Base-by-base conservation (phyloP, 2,888 invertebrate genomes). In the Drosophila borealis region DNA sequence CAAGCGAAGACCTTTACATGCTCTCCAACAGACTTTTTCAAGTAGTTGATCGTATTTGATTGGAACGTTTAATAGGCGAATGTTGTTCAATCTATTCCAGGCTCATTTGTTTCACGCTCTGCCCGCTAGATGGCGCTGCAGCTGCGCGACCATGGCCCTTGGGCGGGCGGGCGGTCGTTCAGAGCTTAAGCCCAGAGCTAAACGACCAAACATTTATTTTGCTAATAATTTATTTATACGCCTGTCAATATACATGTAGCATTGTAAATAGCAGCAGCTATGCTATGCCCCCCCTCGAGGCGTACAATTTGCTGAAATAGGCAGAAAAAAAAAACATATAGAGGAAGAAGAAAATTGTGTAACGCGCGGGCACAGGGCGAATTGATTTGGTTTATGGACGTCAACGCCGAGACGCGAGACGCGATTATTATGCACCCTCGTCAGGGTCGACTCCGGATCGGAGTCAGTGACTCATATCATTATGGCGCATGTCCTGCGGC, bases 151-250 rank as follows among this genome's bases (percentile, higher is more conserved):
- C 25, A 2, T 8, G 6, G 1, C 6, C 25, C 25, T 25, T 6
- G n/a, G n/a, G 41, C 17, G 19, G 2, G 34, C 8, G 45, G 65
- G 50, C 64, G 53, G n/a, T n/a, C n/a, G n/a, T 56, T 53, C 37
- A 42, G 34, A 14, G 11, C 37, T 39, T 9, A 19, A 46, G 21
- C 81, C 77, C 74, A 48, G 41, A 70, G 83, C 86, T 69, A 83
- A 86, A 85, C 89, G 76, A 88, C 83, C 62, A 77, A 88, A 85
- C 89, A 85, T 85, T 85, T 88, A 85, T 87, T 89, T 89, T 70
- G 87, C 89, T 84, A 85, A 85, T 89, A 85, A 85, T 85, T 85
- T 85, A 85, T 89, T 89, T 85, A 85, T 89, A 87, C 70, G 78
- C 78, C 71, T 86, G 83, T 88, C 88, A 79, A 86, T 88, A 84